Evolutionary conservation across 53 echinoderm and acorn worm species (phyloP).

Genomic region (Pentamera pediparva): DNA sequence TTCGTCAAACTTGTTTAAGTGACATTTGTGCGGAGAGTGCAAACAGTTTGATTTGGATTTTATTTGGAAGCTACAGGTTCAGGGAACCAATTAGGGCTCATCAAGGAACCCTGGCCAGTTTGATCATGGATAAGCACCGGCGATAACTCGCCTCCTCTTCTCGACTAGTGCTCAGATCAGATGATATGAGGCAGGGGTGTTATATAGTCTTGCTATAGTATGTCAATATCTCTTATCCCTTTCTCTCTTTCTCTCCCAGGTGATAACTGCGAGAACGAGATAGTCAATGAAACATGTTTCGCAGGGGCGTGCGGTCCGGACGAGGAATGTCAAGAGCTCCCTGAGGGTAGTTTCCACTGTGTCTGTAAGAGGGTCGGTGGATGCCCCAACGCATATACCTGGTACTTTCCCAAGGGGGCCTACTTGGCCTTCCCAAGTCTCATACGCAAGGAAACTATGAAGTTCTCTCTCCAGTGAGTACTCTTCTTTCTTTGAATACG

Average conservation of each 20-base stretch:
- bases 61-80: too few species aligned
- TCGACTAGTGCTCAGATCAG: too few species aligned
- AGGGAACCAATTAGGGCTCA: too few species aligned
- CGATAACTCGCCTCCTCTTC: too few species aligned
- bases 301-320: constrained; percentile 76
- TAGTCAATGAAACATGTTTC: constrained; percentile 46
- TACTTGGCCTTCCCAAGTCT: constrained; percentile 87
- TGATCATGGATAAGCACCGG: too few species aligned
- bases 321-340: constrained; percentile 55
- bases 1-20: too few species aligned
- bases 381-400: constrained; percentile 52
- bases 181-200: too few species aligned
- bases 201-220: too few species aligned
- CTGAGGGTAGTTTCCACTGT: constrained; percentile 59
- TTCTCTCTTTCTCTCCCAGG: constrained; percentile 39
- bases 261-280: constrained; percentile 64
- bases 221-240: not conserved
- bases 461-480: constrained; percentile 83
- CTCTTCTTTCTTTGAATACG: not conserved
- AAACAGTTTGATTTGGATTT: too few species aligned
- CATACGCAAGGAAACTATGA: constrained; percentile 60
- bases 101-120: too few species aligned
- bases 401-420: constrained; percentile 69
- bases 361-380: constrained; percentile 39
- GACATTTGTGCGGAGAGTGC: too few species aligned